phyloP scores from a whole-genome alignment of 1,140 invertebrate genomes.

The Amyelois transitella region DNA sequence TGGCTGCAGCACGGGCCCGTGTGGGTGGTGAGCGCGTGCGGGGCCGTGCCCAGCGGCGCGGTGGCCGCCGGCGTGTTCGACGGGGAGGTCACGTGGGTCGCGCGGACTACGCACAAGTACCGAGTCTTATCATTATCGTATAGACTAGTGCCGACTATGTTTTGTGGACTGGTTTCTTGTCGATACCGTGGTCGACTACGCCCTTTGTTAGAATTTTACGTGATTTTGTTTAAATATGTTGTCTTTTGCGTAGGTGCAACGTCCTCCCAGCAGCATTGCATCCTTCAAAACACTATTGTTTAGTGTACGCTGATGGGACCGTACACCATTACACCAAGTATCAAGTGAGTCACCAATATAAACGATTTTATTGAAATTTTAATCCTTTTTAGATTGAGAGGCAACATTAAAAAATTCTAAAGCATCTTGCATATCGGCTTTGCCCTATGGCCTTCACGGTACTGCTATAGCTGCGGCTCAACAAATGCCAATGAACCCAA shows the following conservation, averaged over 20 bases:
- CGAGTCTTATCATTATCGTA: neutral
- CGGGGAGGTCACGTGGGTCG: slow-evolving; percentile 49
- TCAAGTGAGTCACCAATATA: slow-evolving; percentile 30
- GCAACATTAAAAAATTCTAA: no score
- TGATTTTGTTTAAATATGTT: neutral
- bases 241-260: slow-evolving; percentile 26
- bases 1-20: slow-evolving; percentile 38
- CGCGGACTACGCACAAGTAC: slow-evolving; percentile 45
- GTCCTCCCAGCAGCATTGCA: slow-evolving; percentile 53
- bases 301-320: slow-evolving; percentile 44
- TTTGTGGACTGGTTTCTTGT: no score
- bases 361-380: neutral
- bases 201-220: neutral
- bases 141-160: neutral
- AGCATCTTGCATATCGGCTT: no score
- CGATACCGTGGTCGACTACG: neutral
- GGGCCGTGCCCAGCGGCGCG: slow-evolving; percentile 60
- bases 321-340: slow-evolving; percentile 56
- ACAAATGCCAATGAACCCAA: no score
- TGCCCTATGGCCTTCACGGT: no score
- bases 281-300: slow-evolving; percentile 53
- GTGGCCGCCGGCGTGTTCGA: slow-evolving; percentile 46
- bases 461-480: no score
- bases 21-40: slow-evolving; percentile 62
- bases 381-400: neutral